Conservation (phyloP, 2,888 invertebrate genomes). For the Anthrax anthrax region DNA sequence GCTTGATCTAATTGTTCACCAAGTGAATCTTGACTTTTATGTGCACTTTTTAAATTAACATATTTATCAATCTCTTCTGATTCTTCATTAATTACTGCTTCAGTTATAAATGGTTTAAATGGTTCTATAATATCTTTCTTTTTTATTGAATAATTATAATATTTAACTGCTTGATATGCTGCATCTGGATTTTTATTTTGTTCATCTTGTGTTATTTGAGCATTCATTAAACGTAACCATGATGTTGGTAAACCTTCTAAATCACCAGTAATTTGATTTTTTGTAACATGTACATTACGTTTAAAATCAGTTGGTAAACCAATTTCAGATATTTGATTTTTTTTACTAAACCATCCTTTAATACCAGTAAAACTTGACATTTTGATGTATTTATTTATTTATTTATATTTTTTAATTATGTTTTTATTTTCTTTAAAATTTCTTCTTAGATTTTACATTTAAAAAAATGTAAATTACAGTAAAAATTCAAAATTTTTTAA, state of each 20-base stretch:
- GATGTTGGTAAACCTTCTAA: conserved; percentile 74
- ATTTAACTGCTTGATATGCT: conserved; percentile 79
- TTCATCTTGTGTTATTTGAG: conserved; percentile 73
- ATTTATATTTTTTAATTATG: too few relatives aligned
- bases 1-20: conserved; percentile 34
- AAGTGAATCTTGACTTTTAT: conserved; percentile 47
- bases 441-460: too few relatives aligned
- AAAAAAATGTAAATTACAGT: too few relatives aligned
- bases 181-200: conserved; percentile 82
- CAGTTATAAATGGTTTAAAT: conserved; percentile 70
- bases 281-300: conserved; percentile 75
- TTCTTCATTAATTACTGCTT: conserved; percentile 66
- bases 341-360: conserved; percentile 31
- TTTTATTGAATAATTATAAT: conserved; percentile 76
- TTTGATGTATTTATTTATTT: too few relatives aligned
- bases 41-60: conserved; percentile 55
- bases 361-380: conserved; percentile 28
- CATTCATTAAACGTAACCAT: conserved; percentile 65
- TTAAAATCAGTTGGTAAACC: conserved; percentile 74
- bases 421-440: too few relatives aligned
- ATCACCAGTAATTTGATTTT: conserved; percentile 66
- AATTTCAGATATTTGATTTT: conserved; percentile 40
- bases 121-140: conserved; percentile 57
- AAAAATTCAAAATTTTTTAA: too few relatives aligned
- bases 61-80: conserved; percentile 68